A percentile compares a stretch with the other conserved stretches of the same genome.
phyloP scores from a whole-genome alignment of 1,140 invertebrate species.

The Asobara japonica region DNA sequence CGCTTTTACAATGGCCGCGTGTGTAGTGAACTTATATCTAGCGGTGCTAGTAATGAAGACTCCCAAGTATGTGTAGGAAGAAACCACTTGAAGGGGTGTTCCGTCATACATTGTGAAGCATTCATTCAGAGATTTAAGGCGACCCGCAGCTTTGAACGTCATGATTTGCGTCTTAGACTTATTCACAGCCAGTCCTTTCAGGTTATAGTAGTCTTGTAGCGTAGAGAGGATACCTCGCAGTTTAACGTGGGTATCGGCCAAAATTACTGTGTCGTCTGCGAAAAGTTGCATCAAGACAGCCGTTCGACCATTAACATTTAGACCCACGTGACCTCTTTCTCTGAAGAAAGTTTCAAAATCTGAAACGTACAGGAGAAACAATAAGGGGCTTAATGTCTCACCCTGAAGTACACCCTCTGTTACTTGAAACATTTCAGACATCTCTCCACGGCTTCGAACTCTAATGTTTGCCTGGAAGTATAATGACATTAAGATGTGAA shows the following conservation, averaged over 20 bases:
- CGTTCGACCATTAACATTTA: neutral
- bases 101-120: neutral
- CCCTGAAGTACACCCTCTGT: too few relatives aligned
- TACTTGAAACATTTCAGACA: too few relatives aligned
- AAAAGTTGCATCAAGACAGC: slow-evolving; percentile 21
- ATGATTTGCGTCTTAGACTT: slow-evolving; percentile 25
- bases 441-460: too few relatives aligned
- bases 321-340: neutral
- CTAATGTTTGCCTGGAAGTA: too few relatives aligned
- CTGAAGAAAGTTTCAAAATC: neutral
- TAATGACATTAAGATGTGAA: neutral
- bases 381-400: too few relatives aligned
- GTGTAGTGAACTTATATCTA: neutral
- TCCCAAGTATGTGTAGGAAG: slow-evolving; percentile 20
- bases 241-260: slow-evolving; percentile 15
- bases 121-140: neutral
- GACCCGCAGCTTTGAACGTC: slow-evolving; percentile 3
- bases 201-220: slow-evolving; percentile 23
- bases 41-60: neutral
- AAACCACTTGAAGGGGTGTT: neutral
- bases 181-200: slow-evolving; percentile 22
- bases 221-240: slow-evolving; percentile 17
- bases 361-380: too few relatives aligned
- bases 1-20: neutral
- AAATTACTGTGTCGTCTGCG: slow-evolving; percentile 26